Evolutionary conservation across 2,888 invertebrate genomes (phyloP).

Genomic region (Pterobdella sp.): DNA sequence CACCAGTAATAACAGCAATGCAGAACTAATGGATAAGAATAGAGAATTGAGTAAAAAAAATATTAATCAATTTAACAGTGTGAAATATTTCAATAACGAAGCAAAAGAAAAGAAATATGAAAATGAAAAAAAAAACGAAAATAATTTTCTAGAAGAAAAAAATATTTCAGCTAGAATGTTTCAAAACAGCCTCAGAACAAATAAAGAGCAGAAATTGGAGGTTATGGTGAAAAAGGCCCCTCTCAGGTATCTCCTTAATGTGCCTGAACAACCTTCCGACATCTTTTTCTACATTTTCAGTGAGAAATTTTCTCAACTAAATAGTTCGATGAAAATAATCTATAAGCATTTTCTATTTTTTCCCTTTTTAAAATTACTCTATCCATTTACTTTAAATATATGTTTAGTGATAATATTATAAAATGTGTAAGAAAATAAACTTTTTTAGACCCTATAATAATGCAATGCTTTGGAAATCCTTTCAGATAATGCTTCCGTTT

Average conservation of each 20-base stretch:
- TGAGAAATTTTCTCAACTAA: not conserved
- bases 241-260: not conserved
- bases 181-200: too few relatives aligned
- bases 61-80: not conserved
- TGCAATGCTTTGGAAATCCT: not conserved
- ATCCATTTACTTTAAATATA: too few relatives aligned
- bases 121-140: not conserved
- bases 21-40: too few relatives aligned
- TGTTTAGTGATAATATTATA: not conserved
- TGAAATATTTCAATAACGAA: not conserved
- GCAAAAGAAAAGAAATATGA: not conserved
- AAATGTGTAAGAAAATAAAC: not conserved
- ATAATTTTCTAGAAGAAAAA: not conserved
- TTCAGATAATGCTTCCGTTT: constrained; percentile 11
- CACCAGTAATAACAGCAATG: too few relatives aligned
- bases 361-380: too few relatives aligned
- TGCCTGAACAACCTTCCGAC: not conserved
- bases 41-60: constrained; percentile 11
- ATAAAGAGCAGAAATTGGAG: not conserved
- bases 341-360: too few relatives aligned
- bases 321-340: too few relatives aligned
- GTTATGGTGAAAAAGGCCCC: not conserved
- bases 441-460: too few relatives aligned
- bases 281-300: constrained; percentile 10
- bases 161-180: too few relatives aligned